phyloP scores from a whole-genome alignment of 2,888 invertebrate genomes.

The Hydropsyche betteni region DNA sequence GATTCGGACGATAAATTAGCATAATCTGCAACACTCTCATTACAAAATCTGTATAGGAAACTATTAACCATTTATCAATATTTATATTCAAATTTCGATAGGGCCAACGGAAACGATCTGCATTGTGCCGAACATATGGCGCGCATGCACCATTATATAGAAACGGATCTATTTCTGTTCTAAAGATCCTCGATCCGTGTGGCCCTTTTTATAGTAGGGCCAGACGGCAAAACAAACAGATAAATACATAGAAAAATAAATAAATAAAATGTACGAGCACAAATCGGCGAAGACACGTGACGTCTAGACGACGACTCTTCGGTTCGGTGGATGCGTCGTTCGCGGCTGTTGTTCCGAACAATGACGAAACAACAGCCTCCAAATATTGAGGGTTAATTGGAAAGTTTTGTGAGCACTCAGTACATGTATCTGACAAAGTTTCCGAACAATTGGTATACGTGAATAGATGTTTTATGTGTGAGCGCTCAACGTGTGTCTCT shows the following conservation, averaged over 20 bases:
- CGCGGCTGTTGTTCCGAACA: no score
- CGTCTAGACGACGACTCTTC: not conserved
- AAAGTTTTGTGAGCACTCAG: not conserved
- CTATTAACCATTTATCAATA: no score
- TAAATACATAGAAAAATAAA: not conserved
- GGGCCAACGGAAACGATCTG: no score
- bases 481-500: no score
- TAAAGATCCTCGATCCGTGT: slow-evolving; percentile 2
- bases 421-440: no score
- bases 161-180: slow-evolving; percentile 13
- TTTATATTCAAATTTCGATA: no score
- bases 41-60: no score
- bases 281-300: slow-evolving; percentile 9
- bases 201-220: not conserved
- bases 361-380: not conserved
- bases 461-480: no score
- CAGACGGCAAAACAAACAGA: not conserved
- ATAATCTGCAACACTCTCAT: no score
- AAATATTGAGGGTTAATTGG: slow-evolving; percentile 18
- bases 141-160: not conserved
- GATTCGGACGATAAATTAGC: no score
- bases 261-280: no score
- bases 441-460: no score
- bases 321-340: not conserved
- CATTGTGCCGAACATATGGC: slow-evolving; percentile 12